phyloP scores from a whole-genome alignment of 2,888 invertebrate genomes.

The Lymantria monacha region DNA sequence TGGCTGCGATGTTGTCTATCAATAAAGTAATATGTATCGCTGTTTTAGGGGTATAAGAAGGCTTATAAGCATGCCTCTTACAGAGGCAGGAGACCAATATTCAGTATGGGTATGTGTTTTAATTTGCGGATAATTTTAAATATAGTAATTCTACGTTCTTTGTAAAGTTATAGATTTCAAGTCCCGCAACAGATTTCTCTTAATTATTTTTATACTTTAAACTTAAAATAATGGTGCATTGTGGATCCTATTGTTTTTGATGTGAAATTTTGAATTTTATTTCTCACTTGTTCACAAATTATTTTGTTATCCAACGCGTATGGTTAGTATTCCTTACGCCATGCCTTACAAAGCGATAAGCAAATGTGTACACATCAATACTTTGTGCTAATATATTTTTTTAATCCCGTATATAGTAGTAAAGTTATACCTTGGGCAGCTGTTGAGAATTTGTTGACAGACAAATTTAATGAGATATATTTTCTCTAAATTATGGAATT shows the following conservation, averaged over 20 bases:
- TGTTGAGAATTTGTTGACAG: too few species aligned
- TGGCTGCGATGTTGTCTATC: conserved; percentile 48
- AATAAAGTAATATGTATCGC: conserved; percentile 51
- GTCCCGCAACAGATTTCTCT: not conserved
- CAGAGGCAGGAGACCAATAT: conserved; percentile 81
- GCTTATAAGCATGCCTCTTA: conserved; percentile 80
- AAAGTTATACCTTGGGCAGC: too few species aligned
- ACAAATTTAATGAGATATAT: too few species aligned
- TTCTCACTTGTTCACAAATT: not conserved
- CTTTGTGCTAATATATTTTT: too few species aligned
- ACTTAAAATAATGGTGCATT: not conserved
- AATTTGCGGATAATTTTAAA: not conserved
- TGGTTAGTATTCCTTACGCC: too few species aligned
- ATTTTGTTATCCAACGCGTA: too few species aligned
- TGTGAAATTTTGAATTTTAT: not conserved
- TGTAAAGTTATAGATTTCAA: too few species aligned
- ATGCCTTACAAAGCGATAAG: too few species aligned
- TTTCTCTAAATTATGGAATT: too few species aligned
- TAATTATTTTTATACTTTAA: not conserved
- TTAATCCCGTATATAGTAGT: too few species aligned
- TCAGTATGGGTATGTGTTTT: conserved; percentile 82
- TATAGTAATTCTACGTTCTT: too few species aligned
- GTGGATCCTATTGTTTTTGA: not conserved
- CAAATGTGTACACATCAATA: too few species aligned
- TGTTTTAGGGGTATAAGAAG: conserved; percentile 68